Base-by-base conservation (phyloP, 2,113 vertebrate genomes). In the Cynocephalus volans region DNA sequence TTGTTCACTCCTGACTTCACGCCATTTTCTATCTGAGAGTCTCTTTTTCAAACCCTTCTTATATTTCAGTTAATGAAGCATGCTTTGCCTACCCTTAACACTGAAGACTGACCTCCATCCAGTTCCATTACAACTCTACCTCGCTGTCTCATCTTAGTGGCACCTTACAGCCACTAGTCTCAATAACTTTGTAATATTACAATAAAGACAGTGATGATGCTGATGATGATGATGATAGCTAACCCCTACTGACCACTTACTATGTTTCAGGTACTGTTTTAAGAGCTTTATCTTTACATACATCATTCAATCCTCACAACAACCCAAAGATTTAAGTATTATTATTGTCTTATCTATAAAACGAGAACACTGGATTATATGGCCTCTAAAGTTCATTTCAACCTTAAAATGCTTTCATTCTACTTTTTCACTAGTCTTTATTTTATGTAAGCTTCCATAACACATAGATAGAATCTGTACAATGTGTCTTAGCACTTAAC, bases 231-330 rank as follows among this genome's bases (percentile, higher is more conserved):
- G 11, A 69, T 36, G 52, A 82, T 17, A 89, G 4, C 50, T 90
- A 83, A 87, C 7, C 31, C 56, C 4, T 48, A 28, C 31, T 73
- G 54, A 80, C n/a, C 11, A 65, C 14, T 58, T 86, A 67, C 31
- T 70, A 17, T 58, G 26, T 52, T 90, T 33, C 33, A 64, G 12
- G 28, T 48, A 83, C 41, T 36, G 1, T 41, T 48, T 88, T 56
- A 84, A 82, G 15, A 94, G 24, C 81, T 75, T 94, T 80, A 86
- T 58, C 81, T 75, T 94, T 80, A 86, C 52, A 36, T 41, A 81
- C 50, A 52, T 80, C 62, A 81, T 81, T 84, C 88, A 90, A 58
- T 84, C 31, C 50, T 90, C n/a, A 88, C 23, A 82, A 80, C 14
- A 94, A 84, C 3, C 15, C 76, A 88, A 6, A 65, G 17, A 79